phyloP scores from a whole-genome alignment of 2,888 invertebrate genomes.

The Caradrina clavipalpis region DNA sequence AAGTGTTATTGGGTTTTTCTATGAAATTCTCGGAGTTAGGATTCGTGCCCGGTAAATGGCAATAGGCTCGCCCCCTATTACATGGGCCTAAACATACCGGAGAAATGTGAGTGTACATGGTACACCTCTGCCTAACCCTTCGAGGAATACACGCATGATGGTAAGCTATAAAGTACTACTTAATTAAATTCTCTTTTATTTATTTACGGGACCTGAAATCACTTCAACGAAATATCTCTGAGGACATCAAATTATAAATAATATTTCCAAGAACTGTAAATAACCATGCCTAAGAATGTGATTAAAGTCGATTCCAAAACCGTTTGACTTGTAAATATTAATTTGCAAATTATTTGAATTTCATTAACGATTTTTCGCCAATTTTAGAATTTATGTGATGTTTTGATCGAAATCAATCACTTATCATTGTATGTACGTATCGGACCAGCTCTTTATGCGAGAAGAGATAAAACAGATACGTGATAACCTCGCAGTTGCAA shows the following conservation, averaged over 20 bases:
- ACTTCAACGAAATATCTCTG: constrained; percentile 11
- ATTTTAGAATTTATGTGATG: constrained; percentile 20
- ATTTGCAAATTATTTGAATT: neutral
- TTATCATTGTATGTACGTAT: neutral
- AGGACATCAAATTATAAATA: constrained; percentile 6
- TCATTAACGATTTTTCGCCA: neutral
- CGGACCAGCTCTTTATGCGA: neutral
- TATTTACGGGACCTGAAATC: neutral
- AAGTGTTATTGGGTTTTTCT: too few species aligned
- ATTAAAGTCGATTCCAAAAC: constrained; percentile 16
- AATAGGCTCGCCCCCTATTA: too few species aligned
- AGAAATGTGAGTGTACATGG: too few species aligned
- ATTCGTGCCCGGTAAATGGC: too few species aligned
- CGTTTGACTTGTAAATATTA: constrained; percentile 10
- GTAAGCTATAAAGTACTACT: neutral
- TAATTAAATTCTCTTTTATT: constrained; percentile 14
- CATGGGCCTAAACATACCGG: too few species aligned
- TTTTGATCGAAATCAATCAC: constrained; percentile 25
- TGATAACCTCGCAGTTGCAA: constrained; percentile 57
- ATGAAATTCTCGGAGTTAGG: too few species aligned
- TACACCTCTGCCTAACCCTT: too few species aligned
- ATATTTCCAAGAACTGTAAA: constrained; percentile 22
- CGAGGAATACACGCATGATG: too few species aligned
- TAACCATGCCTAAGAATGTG: neutral
- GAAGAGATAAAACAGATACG: constrained; percentile 60